Percentiles rank a stretch among this genome's conserved stretches.
Conservation (phyloP, 2,113 vertebrate genomes). For the Herpetotheres cachinnans region DNA sequence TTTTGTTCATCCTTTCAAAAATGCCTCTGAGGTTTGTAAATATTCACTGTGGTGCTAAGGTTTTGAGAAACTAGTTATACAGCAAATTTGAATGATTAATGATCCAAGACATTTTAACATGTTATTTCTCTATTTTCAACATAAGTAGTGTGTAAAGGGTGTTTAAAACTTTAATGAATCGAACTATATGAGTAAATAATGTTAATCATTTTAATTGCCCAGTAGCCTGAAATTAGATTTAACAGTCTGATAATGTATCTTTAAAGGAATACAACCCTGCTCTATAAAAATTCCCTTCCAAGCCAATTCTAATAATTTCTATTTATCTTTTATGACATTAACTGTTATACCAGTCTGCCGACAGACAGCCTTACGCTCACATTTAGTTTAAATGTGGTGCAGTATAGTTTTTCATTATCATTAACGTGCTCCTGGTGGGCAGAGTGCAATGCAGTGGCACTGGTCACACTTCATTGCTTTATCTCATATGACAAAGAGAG, state of each 20-base stretch:
- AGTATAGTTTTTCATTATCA: conserved; percentile 75
- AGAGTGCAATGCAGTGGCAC: conserved; percentile 75
- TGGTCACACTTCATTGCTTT: conserved; percentile 83
- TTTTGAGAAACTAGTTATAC: conserved; percentile 8
- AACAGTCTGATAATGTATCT: conserved; percentile 75
- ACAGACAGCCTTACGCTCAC: conserved; percentile 74
- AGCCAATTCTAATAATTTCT: conserved; percentile 78
- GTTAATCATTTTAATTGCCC: conserved; percentile 79
- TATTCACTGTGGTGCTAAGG: not conserved
- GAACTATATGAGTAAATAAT: conserved; percentile 72
- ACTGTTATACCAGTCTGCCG: conserved; percentile 68
- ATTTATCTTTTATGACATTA: conserved; percentile 79
- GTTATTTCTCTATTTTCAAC: conserved; percentile 57
- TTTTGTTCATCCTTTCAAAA: not conserved
- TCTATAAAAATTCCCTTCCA: conserved; percentile 71
- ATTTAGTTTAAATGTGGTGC: conserved; percentile 51
- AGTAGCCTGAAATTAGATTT: conserved; percentile 74
- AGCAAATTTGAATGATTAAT: conserved; percentile 42
- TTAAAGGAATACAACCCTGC: conserved; percentile 72
- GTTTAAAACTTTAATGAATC: conserved; percentile 75
- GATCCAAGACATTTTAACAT: conserved; percentile 33
- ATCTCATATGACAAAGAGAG: conserved; percentile 83
- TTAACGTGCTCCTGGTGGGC: conserved; percentile 78
- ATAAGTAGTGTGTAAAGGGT: conserved; percentile 61
- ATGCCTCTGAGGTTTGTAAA: conserved; percentile 12